Conservation (phyloP, 2,888 invertebrate species). For the Dolichopus griseipennis region DNA sequence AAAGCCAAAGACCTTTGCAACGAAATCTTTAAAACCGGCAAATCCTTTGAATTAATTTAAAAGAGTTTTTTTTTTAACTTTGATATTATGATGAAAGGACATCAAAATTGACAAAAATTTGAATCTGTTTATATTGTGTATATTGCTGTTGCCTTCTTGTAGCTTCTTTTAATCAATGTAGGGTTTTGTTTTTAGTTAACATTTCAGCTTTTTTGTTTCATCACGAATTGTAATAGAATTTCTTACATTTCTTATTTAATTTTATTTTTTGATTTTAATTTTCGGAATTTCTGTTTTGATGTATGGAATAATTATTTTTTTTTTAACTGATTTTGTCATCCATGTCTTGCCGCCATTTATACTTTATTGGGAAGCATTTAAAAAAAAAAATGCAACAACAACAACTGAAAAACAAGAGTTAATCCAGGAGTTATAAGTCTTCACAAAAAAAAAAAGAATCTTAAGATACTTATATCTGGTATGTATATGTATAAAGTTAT, state of each 20-base stretch:
- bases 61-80: constrained; percentile 5
- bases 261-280: background rate
- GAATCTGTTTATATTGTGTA: background rate
- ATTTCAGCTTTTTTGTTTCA: too few species aligned
- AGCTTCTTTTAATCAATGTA: too few species aligned
- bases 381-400: too few species aligned
- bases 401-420: background rate
- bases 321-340: background rate
- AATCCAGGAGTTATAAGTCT: background rate
- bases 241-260: background rate
- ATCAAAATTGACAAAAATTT: constrained; percentile 2
- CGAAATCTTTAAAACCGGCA: background rate
- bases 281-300: constrained; percentile 1
- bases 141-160: too few species aligned
- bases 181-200: too few species aligned
- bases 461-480: background rate
- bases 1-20: too few species aligned
- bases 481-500: too few species aligned
- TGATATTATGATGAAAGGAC: background rate
- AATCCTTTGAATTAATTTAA: background rate
- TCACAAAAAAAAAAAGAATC: background rate
- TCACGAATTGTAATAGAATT: background rate
- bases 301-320: background rate
- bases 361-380: background rate
- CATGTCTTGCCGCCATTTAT: constrained; percentile 6